Conservation (phyloP, 2,888 invertebrate genomes). For the Watsonalla cultraria region DNA sequence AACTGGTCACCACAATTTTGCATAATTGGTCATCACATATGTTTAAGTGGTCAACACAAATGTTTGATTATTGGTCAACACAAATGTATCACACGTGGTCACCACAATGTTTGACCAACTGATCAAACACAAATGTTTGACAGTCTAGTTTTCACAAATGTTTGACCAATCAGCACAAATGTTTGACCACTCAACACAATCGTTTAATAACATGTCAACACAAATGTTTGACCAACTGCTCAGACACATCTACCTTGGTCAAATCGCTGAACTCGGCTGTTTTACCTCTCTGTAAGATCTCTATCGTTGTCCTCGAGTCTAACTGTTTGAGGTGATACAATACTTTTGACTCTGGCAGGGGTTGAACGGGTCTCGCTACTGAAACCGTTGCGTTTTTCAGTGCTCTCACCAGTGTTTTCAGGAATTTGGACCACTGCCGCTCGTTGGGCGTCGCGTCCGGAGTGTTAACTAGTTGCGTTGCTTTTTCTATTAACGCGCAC, state of each 20-base stretch:
- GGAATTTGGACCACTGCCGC: slow-evolving; percentile 76
- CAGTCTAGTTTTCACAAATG: no score
- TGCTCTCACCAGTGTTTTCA: slow-evolving; percentile 70
- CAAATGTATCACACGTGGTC: no score
- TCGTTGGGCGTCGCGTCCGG: slow-evolving; percentile 66
- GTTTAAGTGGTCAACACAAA: no score
- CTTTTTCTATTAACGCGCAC: slow-evolving; percentile 57
- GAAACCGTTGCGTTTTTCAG: slow-evolving; percentile 50
- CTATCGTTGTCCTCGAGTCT: slow-evolving; percentile 59
- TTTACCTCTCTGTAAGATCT: slow-evolving; percentile 63
- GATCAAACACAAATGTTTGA: no score
- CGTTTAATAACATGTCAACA: slow-evolving; percentile 39
- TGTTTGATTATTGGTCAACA: no score
- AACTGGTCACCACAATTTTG: no score
- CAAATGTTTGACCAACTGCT: slow-evolving; percentile 53
- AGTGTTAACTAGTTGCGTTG: slow-evolving; percentile 48
- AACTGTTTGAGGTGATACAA: slow-evolving; percentile 52
- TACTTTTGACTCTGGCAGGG: slow-evolving; percentile 40
- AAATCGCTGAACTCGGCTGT: slow-evolving; percentile 59
- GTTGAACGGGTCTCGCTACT: slow-evolving; percentile 48
- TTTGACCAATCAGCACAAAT: no score
- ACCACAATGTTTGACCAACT: no score
- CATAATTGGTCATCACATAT: no score
- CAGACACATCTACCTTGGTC: slow-evolving; percentile 53
- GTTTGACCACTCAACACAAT: no score